These are phyloP conservation scores for Ceuthmochares aereus DNA, from an alignment of 2,113 vertebrate genomes.

Conservation along the genomic window DNA sequence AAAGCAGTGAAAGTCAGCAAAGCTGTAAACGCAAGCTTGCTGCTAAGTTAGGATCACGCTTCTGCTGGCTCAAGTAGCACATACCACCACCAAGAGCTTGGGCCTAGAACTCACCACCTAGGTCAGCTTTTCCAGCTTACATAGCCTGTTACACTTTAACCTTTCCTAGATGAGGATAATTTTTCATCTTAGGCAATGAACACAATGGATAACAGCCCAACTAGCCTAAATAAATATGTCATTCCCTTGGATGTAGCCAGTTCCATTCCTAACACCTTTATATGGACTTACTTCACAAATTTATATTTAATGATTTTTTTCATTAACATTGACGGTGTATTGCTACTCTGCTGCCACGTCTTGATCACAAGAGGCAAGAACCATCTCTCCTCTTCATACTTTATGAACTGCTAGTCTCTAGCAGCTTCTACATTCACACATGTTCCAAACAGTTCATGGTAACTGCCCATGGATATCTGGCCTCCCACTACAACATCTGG, in stretches of 20 bases:
- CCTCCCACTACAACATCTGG: background rate
- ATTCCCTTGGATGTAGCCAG: background rate
- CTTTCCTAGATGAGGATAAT: background rate
- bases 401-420: background rate
- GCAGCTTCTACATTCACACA: background rate
- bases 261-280: background rate
- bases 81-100: rapidly evolving
- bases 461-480: rapidly evolving
- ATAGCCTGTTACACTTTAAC: background rate
- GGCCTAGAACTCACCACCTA: background rate
- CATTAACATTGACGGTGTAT: background rate
- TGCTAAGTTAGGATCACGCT: background rate
- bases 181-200: background rate
- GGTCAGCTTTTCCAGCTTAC: background rate
- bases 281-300: too few relatives aligned
- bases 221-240: background rate
- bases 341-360: background rate
- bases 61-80: background rate
- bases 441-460: background rate
- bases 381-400: background rate
- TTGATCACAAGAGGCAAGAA: background rate
- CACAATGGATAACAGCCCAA: background rate
- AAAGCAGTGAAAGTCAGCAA: background rate
- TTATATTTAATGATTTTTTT: too few relatives aligned
- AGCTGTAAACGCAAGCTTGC: background rate